Percentiles rank a stretch among this genome's conserved stretches.
Conservation (phyloP, 2,113 vertebrate genomes). For the Passer montanus region DNA sequence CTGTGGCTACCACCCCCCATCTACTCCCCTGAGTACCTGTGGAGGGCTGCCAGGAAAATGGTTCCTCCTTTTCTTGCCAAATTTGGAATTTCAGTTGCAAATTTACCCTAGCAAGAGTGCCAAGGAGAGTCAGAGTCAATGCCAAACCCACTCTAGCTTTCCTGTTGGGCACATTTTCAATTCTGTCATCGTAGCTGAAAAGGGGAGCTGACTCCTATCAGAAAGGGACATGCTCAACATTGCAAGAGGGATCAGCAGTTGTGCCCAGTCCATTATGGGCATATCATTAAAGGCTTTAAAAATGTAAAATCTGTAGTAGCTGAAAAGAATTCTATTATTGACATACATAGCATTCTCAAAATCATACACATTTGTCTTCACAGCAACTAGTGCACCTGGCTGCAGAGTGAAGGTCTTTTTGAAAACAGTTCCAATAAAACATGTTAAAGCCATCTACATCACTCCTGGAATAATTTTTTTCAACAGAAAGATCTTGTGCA, state of each 20-base stretch:
- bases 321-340: neutral
- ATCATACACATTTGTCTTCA: neutral
- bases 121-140: constrained; percentile 31
- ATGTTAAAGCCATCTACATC: neutral
- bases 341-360: neutral
- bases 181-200: constrained; percentile 28
- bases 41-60: constrained; percentile 43
- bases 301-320: neutral
- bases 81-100: constrained; percentile 55
- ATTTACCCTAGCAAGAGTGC: constrained; percentile 38
- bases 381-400: neutral
- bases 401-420: neutral
- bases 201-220: neutral
- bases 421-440: neutral
- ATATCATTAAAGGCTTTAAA: neutral
- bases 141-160: constrained; percentile 2
- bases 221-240: neutral
- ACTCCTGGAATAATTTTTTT: neutral
- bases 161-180: constrained; percentile 4
- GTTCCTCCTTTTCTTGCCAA: constrained; percentile 57
- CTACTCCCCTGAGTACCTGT: constrained; percentile 20
- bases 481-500: neutral
- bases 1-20: neutral
- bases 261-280: neutral
- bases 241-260: neutral